Percentiles rank a stretch among this genome's conserved stretches.
Evolutionary conservation across 1,140 invertebrate genomes (phyloP).

Genomic region (Drosophila leontia): DNA sequence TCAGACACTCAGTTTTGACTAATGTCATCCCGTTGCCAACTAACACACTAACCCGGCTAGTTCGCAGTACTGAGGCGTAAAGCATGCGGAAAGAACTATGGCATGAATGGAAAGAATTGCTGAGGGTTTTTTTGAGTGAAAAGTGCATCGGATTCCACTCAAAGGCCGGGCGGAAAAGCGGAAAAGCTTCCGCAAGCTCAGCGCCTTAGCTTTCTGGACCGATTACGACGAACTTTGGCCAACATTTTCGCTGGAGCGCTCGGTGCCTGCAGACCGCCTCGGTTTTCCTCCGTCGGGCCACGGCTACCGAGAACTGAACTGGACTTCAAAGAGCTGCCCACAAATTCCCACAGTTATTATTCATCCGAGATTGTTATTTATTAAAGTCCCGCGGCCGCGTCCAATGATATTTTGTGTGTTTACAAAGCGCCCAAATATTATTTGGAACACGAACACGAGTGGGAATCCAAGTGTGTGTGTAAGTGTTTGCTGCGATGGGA

Average conservation of each 20-base stretch:
- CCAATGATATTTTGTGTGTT: constrained; percentile 44
- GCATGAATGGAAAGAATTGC: constrained; percentile 64
- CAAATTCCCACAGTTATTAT: constrained; percentile 52
- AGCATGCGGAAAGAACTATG: neutral
- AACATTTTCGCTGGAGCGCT: constrained; percentile 70
- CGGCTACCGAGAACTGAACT: constrained; percentile 35
- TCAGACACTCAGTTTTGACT: constrained; percentile 37
- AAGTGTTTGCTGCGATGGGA: constrained; percentile 49
- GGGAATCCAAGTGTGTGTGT: constrained; percentile 26
- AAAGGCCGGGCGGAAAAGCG: constrained; percentile 19
- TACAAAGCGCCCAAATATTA: constrained; percentile 43
- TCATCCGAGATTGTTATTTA: constrained; percentile 46
- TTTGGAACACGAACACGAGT: constrained; percentile 12
- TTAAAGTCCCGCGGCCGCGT: constrained; percentile 26
- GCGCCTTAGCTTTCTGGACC: constrained; percentile 49
- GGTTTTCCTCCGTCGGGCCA: constrained; percentile 19
- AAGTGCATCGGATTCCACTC: constrained; percentile 19
- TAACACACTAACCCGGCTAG: constrained; percentile 61
- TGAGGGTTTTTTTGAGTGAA: constrained; percentile 32
- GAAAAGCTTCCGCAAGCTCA: constrained; percentile 48
- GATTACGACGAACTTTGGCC: constrained; percentile 47
- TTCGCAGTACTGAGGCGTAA: constrained; percentile 65
- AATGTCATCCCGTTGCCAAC: constrained; percentile 22
- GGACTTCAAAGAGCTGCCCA: constrained; percentile 34
- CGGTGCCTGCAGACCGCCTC: constrained; percentile 56